Conservation (phyloP, 23 tunicate genomes). For the Oikopleura dioica region DNA sequence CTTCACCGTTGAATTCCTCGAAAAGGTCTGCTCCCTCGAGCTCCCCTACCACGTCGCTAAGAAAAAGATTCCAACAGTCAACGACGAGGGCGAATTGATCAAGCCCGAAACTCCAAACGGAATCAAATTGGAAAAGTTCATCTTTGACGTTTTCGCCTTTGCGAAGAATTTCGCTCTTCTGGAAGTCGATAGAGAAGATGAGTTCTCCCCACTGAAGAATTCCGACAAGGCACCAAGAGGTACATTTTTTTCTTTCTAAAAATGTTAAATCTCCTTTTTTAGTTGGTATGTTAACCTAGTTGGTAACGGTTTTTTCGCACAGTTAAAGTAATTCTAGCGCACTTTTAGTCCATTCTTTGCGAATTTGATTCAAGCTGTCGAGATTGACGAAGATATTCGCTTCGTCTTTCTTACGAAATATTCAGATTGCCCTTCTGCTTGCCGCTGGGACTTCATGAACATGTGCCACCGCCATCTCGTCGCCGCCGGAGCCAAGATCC, state of each 20-base stretch:
- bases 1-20: constrained; percentile 49
- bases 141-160: constrained; percentile 82
- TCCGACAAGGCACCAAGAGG: constrained; percentile 55
- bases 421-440: neutral
- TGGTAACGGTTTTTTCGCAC: neutral
- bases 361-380: neutral
- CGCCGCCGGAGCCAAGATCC: constrained; percentile 46
- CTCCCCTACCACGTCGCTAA: constrained; percentile 80
- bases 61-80: constrained; percentile 66
- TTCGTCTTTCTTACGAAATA: neutral
- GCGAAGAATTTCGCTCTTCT: constrained; percentile 69
- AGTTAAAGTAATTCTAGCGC: neutral
- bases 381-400: neutral
- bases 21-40: constrained; percentile 31
- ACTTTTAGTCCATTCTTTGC: neutral
- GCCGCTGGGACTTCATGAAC: neutral
- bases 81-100: constrained; percentile 24
- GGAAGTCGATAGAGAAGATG: constrained; percentile 66
- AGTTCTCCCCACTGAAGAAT: constrained; percentile 89
- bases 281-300: constrained; percentile 27
- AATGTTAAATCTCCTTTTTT: constrained; percentile 37
- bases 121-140: constrained; percentile 89
- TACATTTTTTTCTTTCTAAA: constrained; percentile 29
- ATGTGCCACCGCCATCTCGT: constrained; percentile 25
- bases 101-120: constrained; percentile 54